These are phyloP conservation scores for Geodia barretti DNA, from an alignment of 37 sponge, comb jelly and placozoan species.

Conservation along the genomic window DNA sequence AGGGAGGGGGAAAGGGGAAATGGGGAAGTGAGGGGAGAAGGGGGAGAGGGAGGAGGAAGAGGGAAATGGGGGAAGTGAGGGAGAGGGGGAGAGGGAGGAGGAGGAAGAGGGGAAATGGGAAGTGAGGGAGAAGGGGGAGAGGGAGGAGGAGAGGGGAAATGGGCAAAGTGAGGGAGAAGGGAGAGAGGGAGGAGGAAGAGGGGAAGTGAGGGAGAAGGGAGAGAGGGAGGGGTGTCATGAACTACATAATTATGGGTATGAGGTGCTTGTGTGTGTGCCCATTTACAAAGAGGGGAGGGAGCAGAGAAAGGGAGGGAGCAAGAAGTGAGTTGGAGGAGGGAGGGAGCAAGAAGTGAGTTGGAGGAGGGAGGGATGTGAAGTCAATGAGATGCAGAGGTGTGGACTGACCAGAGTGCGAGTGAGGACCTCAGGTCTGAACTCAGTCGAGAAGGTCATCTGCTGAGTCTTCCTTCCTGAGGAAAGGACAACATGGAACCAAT, in stretches of 20 bases:
- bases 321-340: background rate
- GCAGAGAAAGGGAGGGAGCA: background rate
- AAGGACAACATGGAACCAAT: too few relatives aligned
- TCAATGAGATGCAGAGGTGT: background rate
- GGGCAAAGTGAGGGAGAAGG: background rate
- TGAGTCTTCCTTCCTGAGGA: conserved; percentile 56
- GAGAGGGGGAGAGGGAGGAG: background rate
- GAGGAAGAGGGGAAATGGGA: background rate
- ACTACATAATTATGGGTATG: too few relatives aligned
- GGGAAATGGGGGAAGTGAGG: background rate
- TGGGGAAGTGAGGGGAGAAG: background rate
- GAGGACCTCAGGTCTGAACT: conserved; percentile 79
- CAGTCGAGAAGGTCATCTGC: conserved; percentile 93
- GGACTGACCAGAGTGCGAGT: background rate
- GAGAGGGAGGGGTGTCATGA: background rate
- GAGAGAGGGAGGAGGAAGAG: background rate
- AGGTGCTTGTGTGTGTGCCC: too few relatives aligned
- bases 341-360: background rate
- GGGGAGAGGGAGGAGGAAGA: conserved; percentile 1
- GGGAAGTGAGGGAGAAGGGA: background rate
- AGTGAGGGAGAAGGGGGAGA: background rate
- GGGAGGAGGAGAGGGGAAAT: background rate
- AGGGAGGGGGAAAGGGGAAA: too few relatives aligned
- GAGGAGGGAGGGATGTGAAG: background rate
- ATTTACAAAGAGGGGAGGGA: background rate